These are phyloP conservation scores for Aspidiotus rigidus DNA, from an alignment of 2,888 invertebrate species.

Conservation along the genomic window DNA sequence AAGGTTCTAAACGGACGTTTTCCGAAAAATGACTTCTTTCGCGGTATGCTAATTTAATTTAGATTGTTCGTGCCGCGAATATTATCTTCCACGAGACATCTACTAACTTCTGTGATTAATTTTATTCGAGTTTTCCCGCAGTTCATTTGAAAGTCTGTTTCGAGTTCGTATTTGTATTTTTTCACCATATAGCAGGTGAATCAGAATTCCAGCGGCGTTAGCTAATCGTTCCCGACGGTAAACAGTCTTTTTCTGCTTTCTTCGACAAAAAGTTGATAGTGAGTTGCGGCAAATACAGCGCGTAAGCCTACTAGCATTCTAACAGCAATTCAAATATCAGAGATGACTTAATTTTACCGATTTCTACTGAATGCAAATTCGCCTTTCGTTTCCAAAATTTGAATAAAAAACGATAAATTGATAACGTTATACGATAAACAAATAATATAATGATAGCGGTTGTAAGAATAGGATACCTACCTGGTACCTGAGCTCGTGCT, in stretches of 20 bases:
- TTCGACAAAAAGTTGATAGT: background rate
- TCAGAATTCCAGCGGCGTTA: constrained; percentile 25
- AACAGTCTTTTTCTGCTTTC: background rate
- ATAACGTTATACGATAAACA: too few relatives aligned
- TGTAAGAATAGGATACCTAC: too few relatives aligned
- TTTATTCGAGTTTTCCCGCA: constrained; percentile 29
- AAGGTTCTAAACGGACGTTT: background rate
- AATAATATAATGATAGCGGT: too few relatives aligned
- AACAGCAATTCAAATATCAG: background rate
- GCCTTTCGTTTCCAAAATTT: too few relatives aligned
- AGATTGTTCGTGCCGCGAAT: constrained; percentile 25
- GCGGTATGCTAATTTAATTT: constrained; percentile 26
- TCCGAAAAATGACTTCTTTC: constrained; percentile 13
- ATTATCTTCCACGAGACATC: constrained; percentile 25
- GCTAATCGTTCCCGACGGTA: constrained; percentile 26
- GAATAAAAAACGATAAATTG: too few relatives aligned
- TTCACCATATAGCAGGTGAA: constrained; percentile 7
- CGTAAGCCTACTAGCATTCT: background rate
- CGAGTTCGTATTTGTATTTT: constrained; percentile 26
- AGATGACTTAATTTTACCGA: constrained; percentile 1
- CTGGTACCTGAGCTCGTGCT: too few relatives aligned
- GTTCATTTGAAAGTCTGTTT: constrained; percentile 20
- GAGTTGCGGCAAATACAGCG: background rate
- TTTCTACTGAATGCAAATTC: background rate
- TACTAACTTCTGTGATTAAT: constrained; percentile 30